These are phyloP conservation scores for Lagria hirta DNA, from an alignment of 2,888 invertebrate species.

Conservation along the genomic window DNA sequence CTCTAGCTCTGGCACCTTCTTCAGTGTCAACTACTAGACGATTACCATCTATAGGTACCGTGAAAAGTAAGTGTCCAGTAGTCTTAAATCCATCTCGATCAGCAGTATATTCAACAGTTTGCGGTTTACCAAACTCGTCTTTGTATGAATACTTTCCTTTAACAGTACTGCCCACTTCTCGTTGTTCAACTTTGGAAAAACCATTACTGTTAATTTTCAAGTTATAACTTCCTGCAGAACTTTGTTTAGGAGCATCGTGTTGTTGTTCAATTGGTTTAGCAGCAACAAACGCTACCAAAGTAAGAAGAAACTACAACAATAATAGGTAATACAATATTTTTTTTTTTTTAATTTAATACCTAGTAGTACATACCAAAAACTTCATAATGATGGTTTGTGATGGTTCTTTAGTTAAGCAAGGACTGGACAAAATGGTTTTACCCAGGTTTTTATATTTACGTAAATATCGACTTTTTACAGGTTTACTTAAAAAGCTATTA, in stretches of 20 bases:
- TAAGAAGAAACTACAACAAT: slow-evolving; percentile 5
- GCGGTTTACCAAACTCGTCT: slow-evolving; percentile 26
- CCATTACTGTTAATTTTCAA: slow-evolving; percentile 23
- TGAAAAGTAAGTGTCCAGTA: slow-evolving; percentile 28
- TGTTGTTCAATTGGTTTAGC: slow-evolving; percentile 13
- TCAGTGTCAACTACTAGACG: slow-evolving; percentile 2
- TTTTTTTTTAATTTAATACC: slow-evolving; percentile 5
- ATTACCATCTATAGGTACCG: slow-evolving; percentile 31
- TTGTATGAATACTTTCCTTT: slow-evolving; percentile 33
- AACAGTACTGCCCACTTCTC: slow-evolving; percentile 33
- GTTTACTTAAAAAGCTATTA: too few relatives aligned
- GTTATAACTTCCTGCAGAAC: slow-evolving; percentile 33
- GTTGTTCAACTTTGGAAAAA: slow-evolving; percentile 27
- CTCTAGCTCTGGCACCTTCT: slow-evolving; percentile 3
- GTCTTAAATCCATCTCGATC: slow-evolving; percentile 33
- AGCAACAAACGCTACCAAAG: slow-evolving; percentile 7
- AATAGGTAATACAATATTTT: background rate
- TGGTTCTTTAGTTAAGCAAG: too few relatives aligned
- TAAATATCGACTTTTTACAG: too few relatives aligned
- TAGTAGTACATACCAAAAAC: slow-evolving; percentile 12
- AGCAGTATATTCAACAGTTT: slow-evolving; percentile 30
- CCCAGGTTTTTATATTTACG: too few relatives aligned
- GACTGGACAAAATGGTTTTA: too few relatives aligned
- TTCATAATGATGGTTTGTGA: slow-evolving; percentile 16
- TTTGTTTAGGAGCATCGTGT: slow-evolving; percentile 30